These are phyloP conservation scores for Aphelocoma californica DNA, from an alignment of 2,797 vertebrate genomes.

Conservation along the genomic window DNA sequence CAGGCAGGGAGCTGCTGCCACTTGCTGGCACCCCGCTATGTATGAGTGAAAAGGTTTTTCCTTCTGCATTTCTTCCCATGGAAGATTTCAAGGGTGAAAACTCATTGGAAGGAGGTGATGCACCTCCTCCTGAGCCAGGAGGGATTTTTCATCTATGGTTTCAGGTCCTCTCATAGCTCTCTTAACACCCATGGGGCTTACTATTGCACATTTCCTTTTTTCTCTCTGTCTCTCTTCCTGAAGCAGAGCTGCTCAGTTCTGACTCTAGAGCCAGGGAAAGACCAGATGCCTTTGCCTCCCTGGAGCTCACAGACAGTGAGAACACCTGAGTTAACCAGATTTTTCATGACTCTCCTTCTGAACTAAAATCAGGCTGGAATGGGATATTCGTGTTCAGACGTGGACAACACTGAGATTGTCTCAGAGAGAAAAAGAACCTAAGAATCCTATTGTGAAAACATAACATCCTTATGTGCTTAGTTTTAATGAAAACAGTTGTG, in stretches of 20 bases:
- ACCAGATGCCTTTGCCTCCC: not conserved
- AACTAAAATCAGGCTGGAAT: not conserved
- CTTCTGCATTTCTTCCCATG: not conserved
- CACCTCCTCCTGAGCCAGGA: not conserved
- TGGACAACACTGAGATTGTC: not conserved
- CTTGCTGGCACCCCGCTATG: conserved; percentile 39
- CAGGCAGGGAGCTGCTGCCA: conserved; percentile 51
- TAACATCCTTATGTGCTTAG: not conserved
- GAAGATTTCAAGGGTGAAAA: not conserved
- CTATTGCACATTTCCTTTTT: not conserved
- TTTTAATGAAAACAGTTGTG: not conserved
- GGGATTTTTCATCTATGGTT: not conserved
- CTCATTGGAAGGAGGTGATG: not conserved
- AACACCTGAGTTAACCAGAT: not conserved
- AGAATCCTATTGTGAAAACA: not conserved
- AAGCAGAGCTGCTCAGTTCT: not conserved
- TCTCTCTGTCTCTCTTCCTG: not conserved
- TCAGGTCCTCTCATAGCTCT: not conserved
- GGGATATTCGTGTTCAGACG: not conserved
- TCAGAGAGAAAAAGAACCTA: not conserved
- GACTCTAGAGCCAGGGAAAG: not conserved
- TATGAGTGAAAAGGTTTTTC: not conserved
- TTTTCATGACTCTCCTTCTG: not conserved
- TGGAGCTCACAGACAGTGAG: not conserved
- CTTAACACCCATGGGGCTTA: not conserved